These are phyloP conservation scores for Sarcophaga peregrina DNA, from an alignment of 1,140 invertebrate species.

Conservation along the genomic window DNA sequence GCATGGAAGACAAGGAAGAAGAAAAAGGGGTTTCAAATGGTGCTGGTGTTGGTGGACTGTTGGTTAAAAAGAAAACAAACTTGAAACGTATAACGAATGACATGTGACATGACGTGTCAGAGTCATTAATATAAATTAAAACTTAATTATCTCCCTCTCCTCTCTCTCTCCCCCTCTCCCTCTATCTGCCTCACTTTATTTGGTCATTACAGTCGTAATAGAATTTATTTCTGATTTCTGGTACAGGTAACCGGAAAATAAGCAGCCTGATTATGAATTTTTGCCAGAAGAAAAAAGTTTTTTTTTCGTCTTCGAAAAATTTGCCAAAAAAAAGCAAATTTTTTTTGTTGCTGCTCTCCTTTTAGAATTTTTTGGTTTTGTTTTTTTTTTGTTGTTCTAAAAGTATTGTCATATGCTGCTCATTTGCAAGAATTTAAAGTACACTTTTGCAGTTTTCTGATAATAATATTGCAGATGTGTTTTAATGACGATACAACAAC, in stretches of 20 bases:
- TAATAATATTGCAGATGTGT: constrained; percentile 35
- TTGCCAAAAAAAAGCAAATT: background rate
- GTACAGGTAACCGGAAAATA: constrained; percentile 3
- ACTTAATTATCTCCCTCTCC: background rate
- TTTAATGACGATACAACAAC: background rate
- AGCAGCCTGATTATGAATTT: background rate
- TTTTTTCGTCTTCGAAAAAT: background rate
- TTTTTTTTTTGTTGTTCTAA: background rate
- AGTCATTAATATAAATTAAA: constrained; percentile 20
- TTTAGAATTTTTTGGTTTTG: background rate
- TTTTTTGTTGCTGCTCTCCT: background rate
- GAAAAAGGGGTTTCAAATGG: too few species aligned
- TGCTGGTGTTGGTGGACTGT: too few species aligned
- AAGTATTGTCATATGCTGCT: constrained; percentile 48
- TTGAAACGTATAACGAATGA: background rate
- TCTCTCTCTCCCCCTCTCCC: too few species aligned
- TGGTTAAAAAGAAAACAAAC: too few species aligned
- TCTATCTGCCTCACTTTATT: too few species aligned
- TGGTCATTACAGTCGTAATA: too few species aligned
- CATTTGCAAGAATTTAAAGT: constrained; percentile 66
- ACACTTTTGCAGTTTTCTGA: constrained; percentile 52
- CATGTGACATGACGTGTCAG: background rate
- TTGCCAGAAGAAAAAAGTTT: background rate
- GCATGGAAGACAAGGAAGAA: background rate
- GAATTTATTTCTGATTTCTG: background rate